Conservation (phyloP, 2,797 vertebrate species). For the Phalanger gymnotis region DNA sequence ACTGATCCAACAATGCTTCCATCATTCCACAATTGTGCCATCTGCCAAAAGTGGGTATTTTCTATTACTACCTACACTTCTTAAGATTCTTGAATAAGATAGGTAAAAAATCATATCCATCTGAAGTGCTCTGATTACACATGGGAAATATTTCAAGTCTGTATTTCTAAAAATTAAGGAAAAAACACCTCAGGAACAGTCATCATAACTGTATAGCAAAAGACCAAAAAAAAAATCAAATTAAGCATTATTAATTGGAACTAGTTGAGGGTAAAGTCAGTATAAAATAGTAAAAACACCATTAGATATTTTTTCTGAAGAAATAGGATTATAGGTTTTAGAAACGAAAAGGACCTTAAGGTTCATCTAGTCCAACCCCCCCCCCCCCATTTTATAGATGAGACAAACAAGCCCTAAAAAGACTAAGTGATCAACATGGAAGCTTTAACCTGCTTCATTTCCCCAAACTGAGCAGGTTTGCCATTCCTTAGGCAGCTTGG, state of each 20-base stretch:
- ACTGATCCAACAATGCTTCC: background rate
- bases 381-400: background rate
- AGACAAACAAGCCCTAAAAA: background rate
- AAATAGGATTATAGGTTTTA: background rate
- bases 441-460: background rate
- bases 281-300: background rate
- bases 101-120: background rate
- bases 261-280: background rate
- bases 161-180: background rate
- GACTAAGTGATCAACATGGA: background rate
- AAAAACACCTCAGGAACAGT: background rate
- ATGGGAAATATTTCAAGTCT: background rate
- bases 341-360: background rate
- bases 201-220: background rate
- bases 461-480: background rate
- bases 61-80: background rate
- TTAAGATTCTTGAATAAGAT: background rate
- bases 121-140: background rate
- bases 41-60: background rate
- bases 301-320: background rate
- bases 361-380: background rate
- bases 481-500: background rate
- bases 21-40: background rate
- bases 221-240: background rate
- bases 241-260: background rate